These are phyloP conservation scores for Epizoanthus scotinus DNA, from an alignment of 92 coral and sea anemone species.

Conservation along the genomic window DNA sequence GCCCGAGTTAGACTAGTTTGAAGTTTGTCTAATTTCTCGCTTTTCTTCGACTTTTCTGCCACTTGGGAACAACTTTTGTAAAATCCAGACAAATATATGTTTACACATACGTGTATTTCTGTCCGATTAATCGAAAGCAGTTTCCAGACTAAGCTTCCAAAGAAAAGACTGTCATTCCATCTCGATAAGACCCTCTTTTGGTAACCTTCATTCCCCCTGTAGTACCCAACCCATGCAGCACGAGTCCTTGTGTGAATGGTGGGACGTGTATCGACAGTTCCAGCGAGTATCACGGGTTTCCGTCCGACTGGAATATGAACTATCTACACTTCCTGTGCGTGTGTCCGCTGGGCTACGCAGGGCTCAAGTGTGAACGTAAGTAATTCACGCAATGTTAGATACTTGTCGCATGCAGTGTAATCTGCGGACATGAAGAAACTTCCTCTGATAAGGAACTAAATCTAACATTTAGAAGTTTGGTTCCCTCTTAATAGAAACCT, in stretches of 20 bases:
- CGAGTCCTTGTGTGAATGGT: conserved; percentile 83
- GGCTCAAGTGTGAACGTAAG: conserved; percentile 73
- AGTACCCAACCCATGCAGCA: conserved; percentile 94
- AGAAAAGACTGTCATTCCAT: background rate
- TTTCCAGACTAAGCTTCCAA: background rate
- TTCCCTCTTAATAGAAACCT: too few relatives aligned
- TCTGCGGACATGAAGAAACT: too few relatives aligned
- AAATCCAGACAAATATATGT: too few relatives aligned
- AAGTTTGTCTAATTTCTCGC: too few relatives aligned
- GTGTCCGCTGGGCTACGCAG: conserved; percentile 69
- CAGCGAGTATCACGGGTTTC: conserved; percentile 90
- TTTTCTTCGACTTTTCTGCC: too few relatives aligned
- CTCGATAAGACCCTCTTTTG: background rate
- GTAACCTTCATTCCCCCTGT: background rate
- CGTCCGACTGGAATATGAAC: conserved; percentile 82
- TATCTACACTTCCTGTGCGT: conserved; percentile 74
- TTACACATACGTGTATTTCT: background rate
- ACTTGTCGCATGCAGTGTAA: background rate
- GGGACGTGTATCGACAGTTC: conserved; percentile 87
- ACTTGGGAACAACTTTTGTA: too few relatives aligned
- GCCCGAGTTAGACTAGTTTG: too few relatives aligned
- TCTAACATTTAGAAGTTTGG: too few relatives aligned
- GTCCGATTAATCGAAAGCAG: too few relatives aligned
- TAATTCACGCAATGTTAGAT: background rate
- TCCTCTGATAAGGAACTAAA: too few relatives aligned